A percentile compares a stretch with the other conserved stretches of the same genome.
Conservation (phyloP, 2,888 invertebrate genomes). For the Athalia rosae region DNA sequence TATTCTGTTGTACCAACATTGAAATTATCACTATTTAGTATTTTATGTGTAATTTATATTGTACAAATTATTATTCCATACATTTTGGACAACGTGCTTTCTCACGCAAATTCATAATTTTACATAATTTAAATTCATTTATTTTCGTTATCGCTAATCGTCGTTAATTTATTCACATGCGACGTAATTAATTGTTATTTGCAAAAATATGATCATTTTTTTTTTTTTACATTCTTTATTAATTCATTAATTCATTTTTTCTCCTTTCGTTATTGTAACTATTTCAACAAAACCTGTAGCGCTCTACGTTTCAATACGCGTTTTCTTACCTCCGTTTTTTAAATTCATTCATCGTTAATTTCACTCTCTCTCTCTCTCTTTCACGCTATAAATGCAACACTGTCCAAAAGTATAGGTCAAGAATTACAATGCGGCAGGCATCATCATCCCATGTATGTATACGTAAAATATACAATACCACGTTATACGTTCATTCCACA, state of each 20-base stretch:
- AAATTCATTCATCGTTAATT: not conserved
- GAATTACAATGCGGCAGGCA: conserved; percentile 65
- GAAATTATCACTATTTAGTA: conserved; percentile 65
- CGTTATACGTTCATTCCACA: conserved; percentile 46
- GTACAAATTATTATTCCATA: conserved; percentile 71
- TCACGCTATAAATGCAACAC: conserved; percentile 64
- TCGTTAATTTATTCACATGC: too few species aligned
- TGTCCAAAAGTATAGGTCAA: conserved; percentile 71
- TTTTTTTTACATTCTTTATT: conserved; percentile 48
- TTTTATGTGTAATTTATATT: conserved; percentile 66
- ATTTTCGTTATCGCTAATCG: conserved; percentile 49
- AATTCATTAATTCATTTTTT: not conserved
- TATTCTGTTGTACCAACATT: conserved; percentile 69
- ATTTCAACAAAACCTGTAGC: not conserved
- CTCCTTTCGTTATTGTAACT: not conserved
- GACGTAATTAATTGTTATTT: conserved; percentile 61
- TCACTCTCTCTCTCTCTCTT: conserved; percentile 45
- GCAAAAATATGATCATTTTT: conserved; percentile 68
- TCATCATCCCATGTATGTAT: conserved; percentile 35
- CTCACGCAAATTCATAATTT: conserved; percentile 51
- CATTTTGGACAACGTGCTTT: conserved; percentile 69
- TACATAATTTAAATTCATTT: conserved; percentile 19
- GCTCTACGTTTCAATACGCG: not conserved
- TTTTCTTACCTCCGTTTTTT: conserved; percentile 1
- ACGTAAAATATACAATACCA: conserved; percentile 17